Percentiles rank a stretch among this genome's conserved stretches.
phyloP scores from a whole-genome alignment of 2,888 invertebrate genomes.

The Cryptosula pallasiana region DNA sequence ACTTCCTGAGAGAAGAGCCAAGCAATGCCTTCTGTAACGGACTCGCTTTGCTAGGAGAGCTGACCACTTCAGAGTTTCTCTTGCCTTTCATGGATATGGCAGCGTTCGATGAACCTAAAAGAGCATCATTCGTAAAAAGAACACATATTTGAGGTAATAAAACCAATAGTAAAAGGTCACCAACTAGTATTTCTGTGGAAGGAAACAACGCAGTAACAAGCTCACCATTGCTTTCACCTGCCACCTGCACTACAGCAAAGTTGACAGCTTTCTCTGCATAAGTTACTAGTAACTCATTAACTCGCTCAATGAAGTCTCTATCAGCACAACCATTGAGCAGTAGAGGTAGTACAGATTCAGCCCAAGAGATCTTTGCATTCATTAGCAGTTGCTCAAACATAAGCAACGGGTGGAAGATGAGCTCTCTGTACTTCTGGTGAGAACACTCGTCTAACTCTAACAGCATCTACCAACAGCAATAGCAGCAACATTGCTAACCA shows the following conservation, averaged over 20 bases:
- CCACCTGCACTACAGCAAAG: constrained; percentile 30
- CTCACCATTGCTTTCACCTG: neutral
- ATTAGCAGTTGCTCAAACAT: constrained; percentile 80
- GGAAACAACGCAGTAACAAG: too few species aligned
- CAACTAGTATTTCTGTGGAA: too few species aligned
- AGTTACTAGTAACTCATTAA: constrained; percentile 39
- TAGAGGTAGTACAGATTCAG: neutral
- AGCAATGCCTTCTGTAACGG: neutral
- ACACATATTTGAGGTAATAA: too few species aligned
- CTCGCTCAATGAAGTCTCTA: constrained; percentile 34
- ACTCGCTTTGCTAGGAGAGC: neutral
- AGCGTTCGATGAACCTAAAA: too few species aligned
- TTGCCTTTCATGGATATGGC: neutral
- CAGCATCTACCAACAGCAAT: constrained; percentile 40
- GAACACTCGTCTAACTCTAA: constrained; percentile 38
- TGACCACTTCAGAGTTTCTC: neutral
- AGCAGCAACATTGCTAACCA: too few species aligned
- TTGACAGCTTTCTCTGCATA: constrained; percentile 48
- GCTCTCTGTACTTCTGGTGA: constrained; percentile 41
- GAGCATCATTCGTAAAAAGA: too few species aligned
- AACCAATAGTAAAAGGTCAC: too few species aligned
- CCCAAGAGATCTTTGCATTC: constrained; percentile 60
- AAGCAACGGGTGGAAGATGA: constrained; percentile 60
- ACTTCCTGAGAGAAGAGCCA: constrained; percentile 21
- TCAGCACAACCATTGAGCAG: constrained; percentile 38